Conservation (phyloP, 2,113 vertebrate genomes). For the Petroica traversi region DNA sequence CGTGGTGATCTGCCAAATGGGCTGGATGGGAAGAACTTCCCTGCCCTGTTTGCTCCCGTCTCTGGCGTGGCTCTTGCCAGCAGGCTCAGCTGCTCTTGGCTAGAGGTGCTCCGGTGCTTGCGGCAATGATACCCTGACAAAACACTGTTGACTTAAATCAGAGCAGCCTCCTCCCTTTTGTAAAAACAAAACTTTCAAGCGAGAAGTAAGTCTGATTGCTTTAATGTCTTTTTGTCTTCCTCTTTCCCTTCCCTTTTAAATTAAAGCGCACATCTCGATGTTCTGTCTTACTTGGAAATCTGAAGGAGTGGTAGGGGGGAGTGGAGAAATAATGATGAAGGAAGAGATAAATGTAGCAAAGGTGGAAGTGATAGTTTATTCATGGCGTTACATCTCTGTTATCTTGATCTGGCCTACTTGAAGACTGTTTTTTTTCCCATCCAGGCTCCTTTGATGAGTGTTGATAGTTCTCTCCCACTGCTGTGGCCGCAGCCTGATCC, state of each 20-base stretch:
- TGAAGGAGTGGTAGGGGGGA: conserved; percentile 47
- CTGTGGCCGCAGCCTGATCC: conserved; percentile 65
- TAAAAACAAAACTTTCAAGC: neutral
- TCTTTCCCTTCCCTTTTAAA: conserved; percentile 15
- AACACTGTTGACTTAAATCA: neutral
- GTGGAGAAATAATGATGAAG: conserved; percentile 55
- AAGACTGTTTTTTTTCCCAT: conserved; percentile 39
- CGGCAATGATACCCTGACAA: neutral
- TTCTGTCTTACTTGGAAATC: conserved; percentile 51
- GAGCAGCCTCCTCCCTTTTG: neutral
- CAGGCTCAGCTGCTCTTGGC: conserved; percentile 6
- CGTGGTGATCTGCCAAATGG: neutral
- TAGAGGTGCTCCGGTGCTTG: neutral
- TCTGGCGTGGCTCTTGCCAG: neutral
- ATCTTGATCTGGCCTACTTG: conserved; percentile 62
- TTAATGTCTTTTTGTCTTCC: conserved; percentile 8
- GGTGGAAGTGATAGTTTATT: conserved; percentile 68
- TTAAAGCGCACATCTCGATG: neutral
- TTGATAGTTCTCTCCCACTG: conserved; percentile 71
- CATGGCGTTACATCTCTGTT: conserved; percentile 23
- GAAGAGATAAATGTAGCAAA: conserved; percentile 57
- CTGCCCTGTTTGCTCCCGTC: neutral
- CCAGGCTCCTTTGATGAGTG: conserved; percentile 47
- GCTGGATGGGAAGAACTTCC: neutral
- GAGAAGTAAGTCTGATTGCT: neutral